Base-by-base conservation (phyloP, 2,888 invertebrate genomes). In the Horisme vitalbata region DNA sequence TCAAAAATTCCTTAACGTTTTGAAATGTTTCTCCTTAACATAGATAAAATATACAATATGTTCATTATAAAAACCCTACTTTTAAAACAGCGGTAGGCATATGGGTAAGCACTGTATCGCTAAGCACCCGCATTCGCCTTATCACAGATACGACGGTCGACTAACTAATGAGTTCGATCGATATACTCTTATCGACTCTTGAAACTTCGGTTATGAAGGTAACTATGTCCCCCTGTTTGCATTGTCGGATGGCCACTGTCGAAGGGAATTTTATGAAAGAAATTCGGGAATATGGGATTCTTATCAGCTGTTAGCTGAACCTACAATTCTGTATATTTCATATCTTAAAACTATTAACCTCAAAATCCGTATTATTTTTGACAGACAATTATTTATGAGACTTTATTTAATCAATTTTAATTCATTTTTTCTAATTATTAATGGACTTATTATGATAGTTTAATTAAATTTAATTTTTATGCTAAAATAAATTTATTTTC, bases 41-140 rank as follows among this genome's bases (percentile, higher is more conserved):
- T 26, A 11, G 26, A 6, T 15, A 7, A 20, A 30, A 10, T 38
- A 38, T 38, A n/a, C n/a, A 27, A 35, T 15, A 31, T 32, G 11
- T 11, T 9, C 20, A 20, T 32, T 11, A 10, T 7, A 38, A 30
- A 43, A 48, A 38, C 26, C 34, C 30, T n/a, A 23, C 33, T 28
- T 37, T 37, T 44, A 43, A 41, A 36, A 23, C 11, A 20, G 14
- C 14, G 7, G 21, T 44, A 36, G 20, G 36, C 28, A 44, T 44
- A 48, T 48, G 38, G 34, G 48, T 26, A 12, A 39, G 38, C 24
- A 30, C 34, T 44, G 49, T 49, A 44, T 44, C 10, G 57, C 57
- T 68, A 75, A 83, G 75, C 69, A 78, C 88, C 88, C 88, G 86
- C 88, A 87, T 86, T n/a, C 27, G 55, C 41, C 58, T 79, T 80